A percentile compares a stretch with the other conserved stretches of the same genome.
Conservation (phyloP, 1,140 invertebrate species). For the Zaprionus davidi region DNA sequence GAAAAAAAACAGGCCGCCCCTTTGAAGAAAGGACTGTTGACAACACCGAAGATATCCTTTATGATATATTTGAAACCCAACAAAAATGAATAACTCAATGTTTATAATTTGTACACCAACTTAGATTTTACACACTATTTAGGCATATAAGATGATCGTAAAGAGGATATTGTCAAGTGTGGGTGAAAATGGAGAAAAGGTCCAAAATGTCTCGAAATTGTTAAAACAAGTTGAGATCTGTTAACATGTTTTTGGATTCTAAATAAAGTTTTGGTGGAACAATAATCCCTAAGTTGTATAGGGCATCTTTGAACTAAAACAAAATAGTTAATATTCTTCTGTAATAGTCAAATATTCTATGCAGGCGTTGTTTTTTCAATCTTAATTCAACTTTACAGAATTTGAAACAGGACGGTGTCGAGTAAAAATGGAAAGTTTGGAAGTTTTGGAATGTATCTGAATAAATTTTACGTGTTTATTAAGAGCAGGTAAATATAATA, state of each 20-base stretch:
- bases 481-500: conserved; percentile 12
- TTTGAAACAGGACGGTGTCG: neutral
- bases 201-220: too few relatives aligned
- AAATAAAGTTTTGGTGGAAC: too few relatives aligned
- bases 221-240: neutral
- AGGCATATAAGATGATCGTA: neutral
- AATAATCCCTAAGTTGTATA: too few relatives aligned
- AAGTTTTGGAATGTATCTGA: conserved; percentile 26
- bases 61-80: conserved; percentile 18
- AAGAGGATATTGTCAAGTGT: neutral
- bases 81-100: neutral
- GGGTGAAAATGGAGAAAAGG: neutral
- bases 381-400: neutral
- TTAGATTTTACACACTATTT: neutral
- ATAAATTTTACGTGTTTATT: conserved; percentile 36
- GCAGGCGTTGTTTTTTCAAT: conserved; percentile 8
- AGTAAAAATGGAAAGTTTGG: neutral
- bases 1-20: neutral
- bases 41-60: neutral
- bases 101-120: neutral
- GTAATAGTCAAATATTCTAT: neutral
- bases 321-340: neutral
- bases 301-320: too few relatives aligned
- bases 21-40: neutral
- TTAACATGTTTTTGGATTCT: neutral